Evolutionary conservation across 1,140 invertebrate species (phyloP), one percentile per base, ranked within the genome.

Genomic region (Choristoneura fumiferana): DNA sequence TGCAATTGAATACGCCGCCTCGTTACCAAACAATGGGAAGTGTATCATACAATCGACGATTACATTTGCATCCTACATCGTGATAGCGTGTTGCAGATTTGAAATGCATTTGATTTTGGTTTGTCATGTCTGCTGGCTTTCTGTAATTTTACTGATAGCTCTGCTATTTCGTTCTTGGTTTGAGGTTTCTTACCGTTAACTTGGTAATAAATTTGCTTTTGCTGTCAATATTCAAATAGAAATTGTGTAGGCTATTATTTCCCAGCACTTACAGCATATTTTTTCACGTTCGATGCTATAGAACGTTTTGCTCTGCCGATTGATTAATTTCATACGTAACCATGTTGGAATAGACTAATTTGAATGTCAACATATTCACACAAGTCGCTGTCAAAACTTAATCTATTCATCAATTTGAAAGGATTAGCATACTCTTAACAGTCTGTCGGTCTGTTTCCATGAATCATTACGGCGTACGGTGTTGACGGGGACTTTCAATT

Each of bases 61-160:
- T 71, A 64, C 63, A 60, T 71, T 71, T 63, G 62, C 65, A 67
- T 67, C 59, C 61, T 60, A 65, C 65, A 63, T 60, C 60, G 57
- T 43, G 33, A 17, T 52, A 60, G 49, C 55, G 38, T 29, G 10
- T 5, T 29, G 18, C 22, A 22, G 43, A 49, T 49, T 49, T 22
- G 43, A 49, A 49, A 49, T 22, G 43, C 43, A 18, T 49, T 29
- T 6, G 43, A 49, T 49, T 49, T 29, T 49, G 18, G 10, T 22
- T 17, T n/a, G n/a, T 22, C n/a, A 22, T 29, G n/a, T n/a, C n/a
- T n/a, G n/a, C n/a, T n/a, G 22, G 22, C 2, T 29, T 29, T 29
- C 22, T 29, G 22, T n/a, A n/a, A n/a, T n/a, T n/a, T n/a, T n/a
- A n/a, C n/a, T n/a, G n/a, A n/a, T n/a, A n/a, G n/a, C n/a, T n/a